Conservation (phyloP, 2,888 invertebrate genomes). For the Carcina quercana region DNA sequence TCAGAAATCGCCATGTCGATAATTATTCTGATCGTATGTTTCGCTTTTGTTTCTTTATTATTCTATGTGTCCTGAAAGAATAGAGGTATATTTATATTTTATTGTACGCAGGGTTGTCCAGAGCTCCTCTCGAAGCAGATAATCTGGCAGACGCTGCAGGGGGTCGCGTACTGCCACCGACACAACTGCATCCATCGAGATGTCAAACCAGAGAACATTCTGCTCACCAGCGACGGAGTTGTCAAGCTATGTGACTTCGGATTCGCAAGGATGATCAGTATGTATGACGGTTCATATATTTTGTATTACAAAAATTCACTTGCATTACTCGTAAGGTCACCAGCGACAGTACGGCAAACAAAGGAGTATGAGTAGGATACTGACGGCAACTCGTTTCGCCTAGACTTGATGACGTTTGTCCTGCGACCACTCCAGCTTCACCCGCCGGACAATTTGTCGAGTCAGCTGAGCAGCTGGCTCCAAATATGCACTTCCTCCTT, state of each 20-base stretch:
- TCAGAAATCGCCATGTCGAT: too few species aligned
- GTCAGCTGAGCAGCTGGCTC: not conserved
- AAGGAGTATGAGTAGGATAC: too few species aligned
- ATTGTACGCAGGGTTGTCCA: conserved; percentile 90
- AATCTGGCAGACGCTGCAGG: conserved; percentile 95
- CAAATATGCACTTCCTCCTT: not conserved
- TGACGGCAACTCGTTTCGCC: too few species aligned
- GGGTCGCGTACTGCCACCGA: conserved; percentile 96
- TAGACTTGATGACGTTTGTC: too few species aligned
- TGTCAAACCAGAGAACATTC: conserved; percentile 99
- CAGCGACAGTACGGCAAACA: not conserved
- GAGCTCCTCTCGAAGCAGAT: conserved; percentile 93
- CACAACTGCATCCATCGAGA: conserved; percentile 98
- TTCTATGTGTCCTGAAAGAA: too few species aligned
- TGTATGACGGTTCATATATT: conserved; percentile 26
- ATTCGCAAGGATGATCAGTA: conserved; percentile 96
- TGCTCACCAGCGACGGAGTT: conserved; percentile 92
- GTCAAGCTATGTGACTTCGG: conserved; percentile 99
- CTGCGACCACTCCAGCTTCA: too few species aligned
- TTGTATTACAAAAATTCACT: too few species aligned
- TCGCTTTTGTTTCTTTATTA: not conserved
- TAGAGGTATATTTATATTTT: too few species aligned
- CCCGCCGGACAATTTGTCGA: not conserved
- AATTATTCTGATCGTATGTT: too few species aligned
- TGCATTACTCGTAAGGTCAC: too few species aligned